Evolutionary conservation across 2,888 invertebrate species (phyloP).

Genomic region (Heliconius aoede): DNA sequence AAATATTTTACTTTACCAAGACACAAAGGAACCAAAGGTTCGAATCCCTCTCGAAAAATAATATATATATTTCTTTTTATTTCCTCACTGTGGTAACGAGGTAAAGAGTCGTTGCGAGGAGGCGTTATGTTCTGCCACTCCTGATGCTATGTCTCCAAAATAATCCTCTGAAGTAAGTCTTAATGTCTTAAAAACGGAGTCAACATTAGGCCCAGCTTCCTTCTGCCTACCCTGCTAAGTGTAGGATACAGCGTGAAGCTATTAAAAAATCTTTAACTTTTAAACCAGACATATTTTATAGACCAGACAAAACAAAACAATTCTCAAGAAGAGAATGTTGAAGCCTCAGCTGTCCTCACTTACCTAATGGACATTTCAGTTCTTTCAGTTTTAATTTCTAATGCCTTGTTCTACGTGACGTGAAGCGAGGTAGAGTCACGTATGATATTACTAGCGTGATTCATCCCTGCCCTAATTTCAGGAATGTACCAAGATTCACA

Average conservation of each 20-base stretch:
- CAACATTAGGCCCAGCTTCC: neutral
- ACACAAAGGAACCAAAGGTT: too few relatives aligned
- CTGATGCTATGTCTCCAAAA: neutral
- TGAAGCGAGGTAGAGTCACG: slow-evolving; percentile 50
- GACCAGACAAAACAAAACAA: neutral
- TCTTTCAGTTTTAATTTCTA: slow-evolving; percentile 47
- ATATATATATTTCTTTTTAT: too few relatives aligned
- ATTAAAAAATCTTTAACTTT: too few relatives aligned
- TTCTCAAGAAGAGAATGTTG: slow-evolving; percentile 3
- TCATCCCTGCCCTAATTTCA: slow-evolving; percentile 49
- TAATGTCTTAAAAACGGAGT: neutral
- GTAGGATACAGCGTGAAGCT: neutral
- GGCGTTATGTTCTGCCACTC: neutral
- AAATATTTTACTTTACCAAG: too few relatives aligned
- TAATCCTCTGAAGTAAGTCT: too few relatives aligned
- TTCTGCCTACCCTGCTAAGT: neutral
- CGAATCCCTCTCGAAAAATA: too few relatives aligned
- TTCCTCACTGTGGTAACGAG: too few relatives aligned
- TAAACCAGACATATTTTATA: neutral
- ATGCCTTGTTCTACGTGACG: slow-evolving; percentile 39
- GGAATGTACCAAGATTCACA: slow-evolving; percentile 37
- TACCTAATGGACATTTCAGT: slow-evolving; percentile 36
- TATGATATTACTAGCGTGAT: slow-evolving; percentile 50
- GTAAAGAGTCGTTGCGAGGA: too few relatives aligned
- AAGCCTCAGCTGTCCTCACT: slow-evolving; percentile 13